phyloP scores from a whole-genome alignment of 2,797 vertebrate species.

The Arnoldichthys spilopterus region DNA sequence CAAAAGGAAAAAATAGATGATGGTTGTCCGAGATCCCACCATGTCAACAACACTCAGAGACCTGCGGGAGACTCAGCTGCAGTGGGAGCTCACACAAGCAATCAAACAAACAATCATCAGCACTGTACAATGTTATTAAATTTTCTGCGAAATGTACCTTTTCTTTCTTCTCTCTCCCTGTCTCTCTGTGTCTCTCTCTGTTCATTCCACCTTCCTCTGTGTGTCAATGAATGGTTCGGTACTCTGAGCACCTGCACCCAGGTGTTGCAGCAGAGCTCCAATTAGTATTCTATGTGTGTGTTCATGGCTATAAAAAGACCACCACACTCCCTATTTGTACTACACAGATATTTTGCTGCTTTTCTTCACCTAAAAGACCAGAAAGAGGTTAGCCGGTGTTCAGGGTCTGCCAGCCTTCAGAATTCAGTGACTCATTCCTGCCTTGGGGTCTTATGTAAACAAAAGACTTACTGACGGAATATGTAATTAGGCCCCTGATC shows the following conservation, averaged over 20 bases:
- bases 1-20: neutral
- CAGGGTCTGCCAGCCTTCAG: constrained; percentile 25
- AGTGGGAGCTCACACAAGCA: neutral
- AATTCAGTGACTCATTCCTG: constrained; percentile 60
- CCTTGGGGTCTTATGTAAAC: constrained; percentile 60
- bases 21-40: neutral
- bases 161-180: neutral
- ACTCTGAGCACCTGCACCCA: neutral
- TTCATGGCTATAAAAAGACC: constrained; percentile 45
- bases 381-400: constrained; percentile 31
- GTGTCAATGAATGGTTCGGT: neutral
- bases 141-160: neutral
- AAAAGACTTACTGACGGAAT: constrained; percentile 54
- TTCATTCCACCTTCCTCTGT: neutral
- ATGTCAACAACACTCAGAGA: neutral
- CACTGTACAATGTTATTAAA: neutral
- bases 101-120: too few species aligned
- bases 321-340: constrained; percentile 29
- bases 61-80: neutral
- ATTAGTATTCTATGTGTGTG: constrained; percentile 15
- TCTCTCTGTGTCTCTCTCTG: too few species aligned
- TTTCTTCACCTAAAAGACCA: constrained; percentile 42
- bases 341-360: constrained; percentile 48
- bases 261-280: constrained; percentile 24
- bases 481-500: constrained; percentile 58